Conservation (phyloP, 2,888 invertebrate genomes). For the Drosophila kuntzei region DNA sequence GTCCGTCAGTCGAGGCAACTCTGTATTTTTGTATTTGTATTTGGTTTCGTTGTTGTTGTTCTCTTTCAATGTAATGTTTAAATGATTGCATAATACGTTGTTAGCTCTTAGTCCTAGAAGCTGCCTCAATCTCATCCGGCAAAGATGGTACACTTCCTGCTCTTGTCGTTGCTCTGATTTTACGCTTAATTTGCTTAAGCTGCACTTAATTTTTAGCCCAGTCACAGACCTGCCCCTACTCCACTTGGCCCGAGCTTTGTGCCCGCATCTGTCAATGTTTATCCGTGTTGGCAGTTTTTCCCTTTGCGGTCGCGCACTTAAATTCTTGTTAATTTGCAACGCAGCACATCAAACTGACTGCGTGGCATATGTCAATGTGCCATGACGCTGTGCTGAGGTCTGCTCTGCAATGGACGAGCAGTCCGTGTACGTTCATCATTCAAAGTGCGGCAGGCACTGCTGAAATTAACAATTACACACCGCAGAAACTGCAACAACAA, state of each 20-base stretch:
- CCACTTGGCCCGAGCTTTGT: not conserved
- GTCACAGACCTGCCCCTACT: constrained; percentile 2
- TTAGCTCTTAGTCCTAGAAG: constrained; percentile 20
- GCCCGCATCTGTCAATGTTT: constrained; percentile 62
- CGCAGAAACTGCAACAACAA: constrained; percentile 54
- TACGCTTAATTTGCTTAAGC: constrained; percentile 78
- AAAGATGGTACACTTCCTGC: constrained; percentile 11
- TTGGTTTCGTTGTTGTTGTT: constrained; percentile 24
- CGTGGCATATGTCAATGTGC: constrained; percentile 41
- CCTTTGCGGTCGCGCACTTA: constrained; percentile 62
- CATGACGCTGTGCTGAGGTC: constrained; percentile 3
- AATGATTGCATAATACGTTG: constrained; percentile 74
- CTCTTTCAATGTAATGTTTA: constrained; percentile 62
- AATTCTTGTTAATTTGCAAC: constrained; percentile 74
- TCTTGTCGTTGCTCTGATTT: constrained; percentile 55
- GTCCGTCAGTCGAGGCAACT: not conserved
- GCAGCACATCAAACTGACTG: constrained; percentile 70
- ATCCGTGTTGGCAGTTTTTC: constrained; percentile 57
- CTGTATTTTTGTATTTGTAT: constrained; percentile 4
- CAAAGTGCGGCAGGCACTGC: constrained; percentile 48
- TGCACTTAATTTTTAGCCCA: constrained; percentile 71
- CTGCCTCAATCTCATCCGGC: constrained; percentile 38
- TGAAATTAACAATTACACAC: constrained; percentile 78
- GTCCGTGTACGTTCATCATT: constrained; percentile 58
- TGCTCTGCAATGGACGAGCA: constrained; percentile 34